Evolutionary conservation across 1,140 invertebrate genomes (phyloP).

Genomic region (Lordiphosa clarofinis): DNA sequence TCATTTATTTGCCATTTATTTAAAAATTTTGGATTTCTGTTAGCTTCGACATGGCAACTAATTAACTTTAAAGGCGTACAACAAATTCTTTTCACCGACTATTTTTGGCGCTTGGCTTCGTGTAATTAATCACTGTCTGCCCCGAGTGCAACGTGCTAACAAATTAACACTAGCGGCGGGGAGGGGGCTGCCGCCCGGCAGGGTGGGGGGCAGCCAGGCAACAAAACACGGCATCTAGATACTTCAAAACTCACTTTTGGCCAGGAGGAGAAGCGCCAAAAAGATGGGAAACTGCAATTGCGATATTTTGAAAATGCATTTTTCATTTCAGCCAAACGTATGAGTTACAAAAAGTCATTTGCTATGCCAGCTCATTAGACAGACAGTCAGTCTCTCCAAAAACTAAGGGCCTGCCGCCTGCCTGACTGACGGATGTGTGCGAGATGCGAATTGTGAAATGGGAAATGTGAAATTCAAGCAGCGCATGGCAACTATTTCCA

Average conservation of each 20-base stretch:
- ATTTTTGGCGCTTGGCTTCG: slow-evolving; percentile 40
- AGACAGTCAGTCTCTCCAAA: slow-evolving; percentile 23
- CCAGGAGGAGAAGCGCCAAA: slow-evolving; percentile 12
- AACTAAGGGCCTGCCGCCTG: slow-evolving; percentile 2
- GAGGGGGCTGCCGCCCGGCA: slow-evolving; percentile 1
- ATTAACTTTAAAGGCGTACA: slow-evolving; percentile 62
- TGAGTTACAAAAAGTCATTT: slow-evolving; percentile 76
- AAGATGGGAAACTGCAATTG: slow-evolving; percentile 50
- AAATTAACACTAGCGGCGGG: slow-evolving; percentile 63
- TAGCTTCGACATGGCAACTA: slow-evolving; percentile 64
- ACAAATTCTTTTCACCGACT: slow-evolving; percentile 28
- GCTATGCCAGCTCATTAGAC: slow-evolving; percentile 62
- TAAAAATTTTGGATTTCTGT: slow-evolving; percentile 27
- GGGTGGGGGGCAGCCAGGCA: slow-evolving; percentile 26
- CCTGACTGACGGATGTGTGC: slow-evolving; percentile 34
- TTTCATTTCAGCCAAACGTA: slow-evolving; percentile 66
- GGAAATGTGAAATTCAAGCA: slow-evolving; percentile 35
- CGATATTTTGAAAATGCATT: slow-evolving; percentile 60
- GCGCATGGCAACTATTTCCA: slow-evolving; percentile 26
- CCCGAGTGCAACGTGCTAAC: slow-evolving; percentile 66
- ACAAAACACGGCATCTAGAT: slow-evolving; percentile 64
- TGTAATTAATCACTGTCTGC: slow-evolving; percentile 76
- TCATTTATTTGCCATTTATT: slow-evolving; percentile 29
- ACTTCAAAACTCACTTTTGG: slow-evolving; percentile 18
- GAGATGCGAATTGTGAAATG: slow-evolving; percentile 24